A percentile compares a stretch with the other conserved stretches of the same genome.
phyloP scores from a whole-genome alignment of 2,113 vertebrate genomes.

The Peromyscus leucopus region DNA sequence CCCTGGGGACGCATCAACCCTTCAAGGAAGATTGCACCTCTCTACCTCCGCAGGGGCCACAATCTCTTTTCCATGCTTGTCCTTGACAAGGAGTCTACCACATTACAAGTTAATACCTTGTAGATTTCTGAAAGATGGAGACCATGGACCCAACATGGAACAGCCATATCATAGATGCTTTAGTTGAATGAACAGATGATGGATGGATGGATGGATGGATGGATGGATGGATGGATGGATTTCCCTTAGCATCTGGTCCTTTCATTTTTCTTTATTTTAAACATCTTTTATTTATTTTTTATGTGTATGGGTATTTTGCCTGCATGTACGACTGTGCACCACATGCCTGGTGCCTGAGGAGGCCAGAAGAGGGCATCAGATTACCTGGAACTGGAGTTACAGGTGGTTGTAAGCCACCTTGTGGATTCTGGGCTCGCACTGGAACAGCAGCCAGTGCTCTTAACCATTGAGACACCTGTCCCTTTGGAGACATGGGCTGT shows the following conservation, averaged over 20 bases:
- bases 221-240: background rate
- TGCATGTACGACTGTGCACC: background rate
- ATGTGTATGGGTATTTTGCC: background rate
- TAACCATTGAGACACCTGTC: background rate
- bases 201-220: background rate
- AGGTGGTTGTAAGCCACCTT: background rate
- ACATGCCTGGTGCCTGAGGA: background rate
- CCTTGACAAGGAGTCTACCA: background rate
- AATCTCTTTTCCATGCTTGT: background rate
- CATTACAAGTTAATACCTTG: fast-evolving
- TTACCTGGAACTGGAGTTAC: too few relatives aligned
- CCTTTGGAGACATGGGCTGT: background rate
- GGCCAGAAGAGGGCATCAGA: background rate
- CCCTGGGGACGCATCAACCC: fast-evolving
- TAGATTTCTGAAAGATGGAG: background rate
- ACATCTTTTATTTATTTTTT: background rate
- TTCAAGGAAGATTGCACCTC: background rate
- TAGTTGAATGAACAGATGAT: background rate
- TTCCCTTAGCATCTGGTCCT: background rate
- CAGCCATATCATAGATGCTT: background rate
- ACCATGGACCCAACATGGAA: background rate
- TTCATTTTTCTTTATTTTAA: background rate
- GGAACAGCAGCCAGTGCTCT: background rate
- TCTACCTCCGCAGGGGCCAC: background rate
- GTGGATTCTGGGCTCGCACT: background rate